phyloP scores from a whole-genome alignment of 2,888 invertebrate species.

The Plebejus melissa region DNA sequence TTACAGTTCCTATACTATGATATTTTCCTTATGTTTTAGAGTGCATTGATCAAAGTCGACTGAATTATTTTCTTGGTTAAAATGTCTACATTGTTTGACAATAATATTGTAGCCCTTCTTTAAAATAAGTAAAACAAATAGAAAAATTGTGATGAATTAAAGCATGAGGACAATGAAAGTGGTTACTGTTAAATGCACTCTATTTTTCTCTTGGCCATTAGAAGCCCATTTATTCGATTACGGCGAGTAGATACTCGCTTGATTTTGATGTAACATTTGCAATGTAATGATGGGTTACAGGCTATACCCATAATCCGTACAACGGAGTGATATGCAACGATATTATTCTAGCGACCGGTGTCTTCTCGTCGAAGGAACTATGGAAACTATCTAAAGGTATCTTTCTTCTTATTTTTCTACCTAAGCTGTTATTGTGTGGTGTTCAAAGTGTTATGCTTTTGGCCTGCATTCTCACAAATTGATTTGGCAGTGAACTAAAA shows the following conservation, averaged over 20 bases:
- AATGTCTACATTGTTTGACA: not conserved
- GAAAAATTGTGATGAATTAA: not conserved
- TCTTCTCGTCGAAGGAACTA: slow-evolving; percentile 99
- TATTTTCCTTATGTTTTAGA: not conserved
- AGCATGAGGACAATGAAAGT: not conserved
- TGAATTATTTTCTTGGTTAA: not conserved
- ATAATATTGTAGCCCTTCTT: not conserved
- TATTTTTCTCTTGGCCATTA: not conserved
- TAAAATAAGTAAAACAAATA: not conserved
- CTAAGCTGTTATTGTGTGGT: not conserved
- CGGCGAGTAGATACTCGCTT: not conserved
- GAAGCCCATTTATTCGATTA: not conserved
- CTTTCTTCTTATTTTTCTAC: slow-evolving; percentile 26
- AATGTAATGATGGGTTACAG: slow-evolving; percentile 74
- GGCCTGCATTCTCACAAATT: not conserved
- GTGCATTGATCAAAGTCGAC: not conserved
- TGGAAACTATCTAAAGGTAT: slow-evolving; percentile 98
- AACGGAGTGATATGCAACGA: slow-evolving; percentile 99
- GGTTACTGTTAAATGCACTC: not conserved
- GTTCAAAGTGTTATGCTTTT: not conserved
- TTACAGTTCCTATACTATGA: not conserved
- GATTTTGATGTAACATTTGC: slow-evolving; percentile 32
- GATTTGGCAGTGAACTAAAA: not conserved
- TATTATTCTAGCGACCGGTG: slow-evolving; percentile 99
- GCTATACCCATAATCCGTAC: slow-evolving; percentile 96